Evolutionary conservation across 2,113 vertebrate genomes (phyloP), one percentile per base, ranked within the genome.

Genomic region (Bungarus multicinctus): DNA sequence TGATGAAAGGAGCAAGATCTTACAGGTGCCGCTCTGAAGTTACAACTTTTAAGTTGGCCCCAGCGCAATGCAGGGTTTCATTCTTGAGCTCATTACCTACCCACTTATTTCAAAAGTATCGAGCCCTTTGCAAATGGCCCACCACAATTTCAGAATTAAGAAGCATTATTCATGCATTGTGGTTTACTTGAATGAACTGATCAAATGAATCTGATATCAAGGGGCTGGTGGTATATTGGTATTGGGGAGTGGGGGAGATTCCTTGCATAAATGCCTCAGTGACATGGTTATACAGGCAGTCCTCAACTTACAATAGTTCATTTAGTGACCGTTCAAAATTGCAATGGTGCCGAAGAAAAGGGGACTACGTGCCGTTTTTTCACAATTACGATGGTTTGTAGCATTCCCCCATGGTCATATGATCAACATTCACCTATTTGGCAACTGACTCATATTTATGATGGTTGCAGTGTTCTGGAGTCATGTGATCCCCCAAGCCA

Each of bases 141-240:
- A 55, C 95, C 94, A 90, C 93, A 96, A 90, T 94, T 94, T 90
- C 91, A 89, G 74, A 92, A 23, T 91, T 93, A 96, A 96, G 97
- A 96, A 97, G 96, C 97, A 97, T 97, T 97, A 96, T 96, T 97
- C 91, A 89, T 91, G 94, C 93, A 53, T 96, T 95, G 90, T 95
- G 57, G 57, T 94, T 96, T 96, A 94, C 94, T 96, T 94, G 96
- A 95, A 95, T 96, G 94, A 92, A 95, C 91, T 92, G 93, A 94
- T 96, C 95, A 1, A 96, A 90, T 96, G 93, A 94, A 93, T 85
- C 81, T 96, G 90, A 94, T 18, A 60, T 43, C 94, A 91, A 95
- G 85, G 91, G 55, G 96, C 89, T 91, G 96, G 92, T 92, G 95
- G 93, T 95, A 96, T 96, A 95, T 91, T 94, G 87, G 12, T 55